These are phyloP conservation scores for Cotesia typhae DNA, from an alignment of 1,140 invertebrate species.

Conservation along the genomic window DNA sequence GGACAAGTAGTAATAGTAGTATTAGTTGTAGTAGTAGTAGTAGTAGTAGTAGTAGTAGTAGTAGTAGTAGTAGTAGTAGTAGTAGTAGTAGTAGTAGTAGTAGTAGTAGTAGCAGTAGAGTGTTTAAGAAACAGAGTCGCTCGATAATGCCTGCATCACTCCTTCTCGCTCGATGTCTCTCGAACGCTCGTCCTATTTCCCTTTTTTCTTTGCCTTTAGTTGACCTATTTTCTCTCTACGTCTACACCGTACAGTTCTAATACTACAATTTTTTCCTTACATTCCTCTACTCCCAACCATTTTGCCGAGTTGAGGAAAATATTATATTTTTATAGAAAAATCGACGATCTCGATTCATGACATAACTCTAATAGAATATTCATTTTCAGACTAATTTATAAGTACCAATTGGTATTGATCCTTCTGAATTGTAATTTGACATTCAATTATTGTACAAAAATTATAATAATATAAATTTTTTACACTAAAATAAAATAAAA, in stretches of 20 bases:
- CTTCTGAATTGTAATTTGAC: too few relatives aligned
- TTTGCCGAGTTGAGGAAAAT: background rate
- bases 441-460: too few relatives aligned
- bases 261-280: background rate
- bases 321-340: too few relatives aligned
- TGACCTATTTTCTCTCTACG: conserved; percentile 25
- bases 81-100: too few relatives aligned
- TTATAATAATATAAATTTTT: too few relatives aligned
- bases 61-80: too few relatives aligned
- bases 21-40: background rate
- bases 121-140: conserved; percentile 30
- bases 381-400: too few relatives aligned
- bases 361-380: too few relatives aligned
- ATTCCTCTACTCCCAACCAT: background rate
- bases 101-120: too few relatives aligned
- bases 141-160: conserved; percentile 45
- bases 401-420: too few relatives aligned
- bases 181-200: conserved; percentile 32
- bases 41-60: background rate
- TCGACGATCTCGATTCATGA: too few relatives aligned
- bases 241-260: background rate
- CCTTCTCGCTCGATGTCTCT: conserved; percentile 33
- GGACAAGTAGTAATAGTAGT: conserved; percentile 26
- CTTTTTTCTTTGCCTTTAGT: conserved; percentile 18
- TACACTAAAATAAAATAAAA: too few relatives aligned